Conservation (phyloP, 2,888 invertebrate genomes). For the Alviniconcha strummeri region DNA sequence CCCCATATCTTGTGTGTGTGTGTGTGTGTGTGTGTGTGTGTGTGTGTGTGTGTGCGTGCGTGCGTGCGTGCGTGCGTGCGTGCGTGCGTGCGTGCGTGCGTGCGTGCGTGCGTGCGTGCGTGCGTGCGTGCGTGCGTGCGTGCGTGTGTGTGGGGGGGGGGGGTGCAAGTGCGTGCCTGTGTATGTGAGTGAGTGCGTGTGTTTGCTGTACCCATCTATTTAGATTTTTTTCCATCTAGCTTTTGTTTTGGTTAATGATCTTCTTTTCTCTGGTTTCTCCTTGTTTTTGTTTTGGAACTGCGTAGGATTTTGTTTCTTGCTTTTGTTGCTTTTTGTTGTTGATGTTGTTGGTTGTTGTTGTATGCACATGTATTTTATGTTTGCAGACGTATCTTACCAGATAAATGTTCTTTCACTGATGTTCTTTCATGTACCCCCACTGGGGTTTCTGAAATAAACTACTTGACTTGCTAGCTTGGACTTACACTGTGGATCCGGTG, state of each 20-base stretch:
- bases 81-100: constrained; percentile 3
- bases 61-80: constrained; percentile 8
- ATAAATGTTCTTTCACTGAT: too few relatives aligned
- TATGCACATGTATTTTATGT: too few relatives aligned
- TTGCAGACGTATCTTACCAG: too few relatives aligned
- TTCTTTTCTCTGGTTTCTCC: too few relatives aligned
- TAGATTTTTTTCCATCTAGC: too few relatives aligned
- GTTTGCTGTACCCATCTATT: too few relatives aligned
- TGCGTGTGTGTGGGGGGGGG: constrained; percentile 1
- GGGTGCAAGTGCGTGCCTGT: neutral
- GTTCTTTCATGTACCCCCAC: too few relatives aligned
- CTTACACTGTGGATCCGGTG: too few relatives aligned
- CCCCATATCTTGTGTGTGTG: constrained; percentile 7
- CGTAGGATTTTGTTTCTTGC: neutral
- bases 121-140: neutral
- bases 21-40: constrained; percentile 6
- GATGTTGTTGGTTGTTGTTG: neutral
- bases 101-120: neutral
- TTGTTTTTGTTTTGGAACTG: neutral
- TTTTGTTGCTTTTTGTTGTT: neutral
- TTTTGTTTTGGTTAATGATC: too few relatives aligned
- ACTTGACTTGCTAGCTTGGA: too few relatives aligned
- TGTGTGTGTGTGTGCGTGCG: constrained; percentile 1
- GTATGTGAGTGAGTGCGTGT: too few relatives aligned
- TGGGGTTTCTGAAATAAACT: too few relatives aligned